These are phyloP conservation scores for Cryptocephalus primarius DNA, from an alignment of 2,888 invertebrate genomes.

Conservation along the genomic window DNA sequence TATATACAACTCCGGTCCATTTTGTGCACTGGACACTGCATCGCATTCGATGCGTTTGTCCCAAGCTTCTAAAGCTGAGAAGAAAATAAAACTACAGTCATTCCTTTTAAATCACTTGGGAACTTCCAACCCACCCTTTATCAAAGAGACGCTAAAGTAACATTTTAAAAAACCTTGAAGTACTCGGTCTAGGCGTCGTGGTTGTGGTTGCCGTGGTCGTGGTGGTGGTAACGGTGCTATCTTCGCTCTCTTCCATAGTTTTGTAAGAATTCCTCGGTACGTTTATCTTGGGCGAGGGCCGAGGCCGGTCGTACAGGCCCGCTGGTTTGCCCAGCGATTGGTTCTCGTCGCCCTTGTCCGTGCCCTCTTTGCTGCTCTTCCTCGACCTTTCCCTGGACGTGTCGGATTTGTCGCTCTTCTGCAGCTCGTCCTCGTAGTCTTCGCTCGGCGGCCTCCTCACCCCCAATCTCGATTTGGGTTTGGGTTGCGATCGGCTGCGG, in stretches of 20 bases:
- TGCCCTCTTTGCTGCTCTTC: conserved; percentile 18
- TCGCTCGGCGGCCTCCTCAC: conserved; percentile 26
- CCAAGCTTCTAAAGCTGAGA: too few relatives aligned
- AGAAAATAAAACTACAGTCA: too few relatives aligned
- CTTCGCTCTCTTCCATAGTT: background rate
- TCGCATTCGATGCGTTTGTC: too few relatives aligned
- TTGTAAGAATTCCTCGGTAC: conserved; percentile 56
- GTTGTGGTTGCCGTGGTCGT: conserved; percentile 25
- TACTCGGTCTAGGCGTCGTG: background rate
- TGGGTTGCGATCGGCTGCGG: background rate
- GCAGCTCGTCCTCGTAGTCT: conserved; percentile 32
- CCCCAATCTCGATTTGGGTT: conserved; percentile 21
- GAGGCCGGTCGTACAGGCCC: conserved; percentile 58
- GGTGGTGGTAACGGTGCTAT: background rate
- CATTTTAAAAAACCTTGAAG: too few relatives aligned
- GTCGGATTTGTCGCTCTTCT: conserved; percentile 3
- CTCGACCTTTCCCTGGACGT: conserved; percentile 8
- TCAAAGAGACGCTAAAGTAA: conserved; percentile 30
- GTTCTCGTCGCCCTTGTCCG: conserved; percentile 6
- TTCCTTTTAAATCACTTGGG: too few relatives aligned
- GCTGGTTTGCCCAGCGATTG: conserved; percentile 51
- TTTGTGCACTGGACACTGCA: too few relatives aligned
- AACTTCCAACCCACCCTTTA: conserved; percentile 46
- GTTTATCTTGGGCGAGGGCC: conserved; percentile 66
- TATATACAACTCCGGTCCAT: too few relatives aligned